Evolutionary conservation across 2,888 invertebrate genomes (phyloP).

Genomic region (Cataglyphis albicans): DNA sequence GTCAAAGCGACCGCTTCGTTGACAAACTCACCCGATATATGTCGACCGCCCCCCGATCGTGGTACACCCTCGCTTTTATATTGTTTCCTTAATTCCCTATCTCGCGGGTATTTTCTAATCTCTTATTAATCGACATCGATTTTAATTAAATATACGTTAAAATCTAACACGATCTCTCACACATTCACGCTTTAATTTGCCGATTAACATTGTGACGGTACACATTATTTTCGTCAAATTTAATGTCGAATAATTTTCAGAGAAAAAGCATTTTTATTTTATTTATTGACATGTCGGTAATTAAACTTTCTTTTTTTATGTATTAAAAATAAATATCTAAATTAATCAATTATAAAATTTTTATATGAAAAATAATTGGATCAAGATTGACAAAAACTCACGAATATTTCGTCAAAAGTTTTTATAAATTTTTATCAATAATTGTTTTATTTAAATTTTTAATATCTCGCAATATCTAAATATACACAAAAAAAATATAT

Average conservation of each 20-base stretch:
- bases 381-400: no score
- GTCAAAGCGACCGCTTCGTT: constrained; percentile 54
- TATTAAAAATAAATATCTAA: not conserved
- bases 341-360: not conserved
- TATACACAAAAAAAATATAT: not conserved
- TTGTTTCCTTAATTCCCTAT: constrained; percentile 50
- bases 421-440: no score
- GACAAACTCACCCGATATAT: constrained; percentile 49
- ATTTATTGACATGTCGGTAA: not conserved
- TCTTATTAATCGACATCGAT: constrained; percentile 6
- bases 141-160: constrained; percentile 18
- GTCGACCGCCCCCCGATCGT: constrained; percentile 23
- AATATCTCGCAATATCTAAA: not conserved
- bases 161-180: not conserved
- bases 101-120: constrained; percentile 37
- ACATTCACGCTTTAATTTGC: not conserved
- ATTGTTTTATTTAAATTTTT: not conserved
- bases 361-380: not conserved
- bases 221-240: not conserved
- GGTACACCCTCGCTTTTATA: constrained; percentile 50
- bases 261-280: not conserved
- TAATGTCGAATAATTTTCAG: constrained; percentile 8
- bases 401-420: no score
- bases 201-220: not conserved
- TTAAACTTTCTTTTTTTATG: not conserved